Evolutionary conservation across 2,888 invertebrate species (phyloP), one percentile per base, ranked within the genome.

Genomic region (Amblyteles armatorius): DNA sequence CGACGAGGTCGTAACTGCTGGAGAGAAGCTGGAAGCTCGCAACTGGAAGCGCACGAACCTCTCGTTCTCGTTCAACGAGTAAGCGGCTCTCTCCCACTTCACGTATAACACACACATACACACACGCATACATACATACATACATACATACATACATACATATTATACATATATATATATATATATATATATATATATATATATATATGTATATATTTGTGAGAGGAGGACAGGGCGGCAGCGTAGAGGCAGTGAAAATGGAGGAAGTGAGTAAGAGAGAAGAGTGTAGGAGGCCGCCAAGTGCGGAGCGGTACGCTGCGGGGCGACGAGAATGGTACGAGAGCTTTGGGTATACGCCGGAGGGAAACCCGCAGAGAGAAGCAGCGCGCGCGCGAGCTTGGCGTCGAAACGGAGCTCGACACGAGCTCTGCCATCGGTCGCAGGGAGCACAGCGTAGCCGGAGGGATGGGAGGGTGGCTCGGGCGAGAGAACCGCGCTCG

Each of bases 401-500:
- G 84, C 84, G 82, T 84, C 81, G 84, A 84, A 84, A 84, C 81
- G 81, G 81, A 81, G 81, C 81, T 78, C 84, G 81, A 81, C 84
- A 60, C 74, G 82, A 79, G 65, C 82, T 63, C 29, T 79, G 74
- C 78, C 76, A 79, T 84, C 69, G 82, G 71, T 78, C 71, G 50
- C 68, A 79, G 74, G 26, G 63, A 48, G 36, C 63, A 78, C 55
- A 40, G 69, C 50, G 16, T 60, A 52, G 72, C 22, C 67, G 77
- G 19, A 78, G 73, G 81, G 81, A 78, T 78, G 84, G 73, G 84
- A 84, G 84, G 80, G 77, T 81, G 80, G 84, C 76, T 77, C 13
- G 68, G 78, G 77, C 80, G 83, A 78, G 84, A 81, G 84, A 81
- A 84, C 80, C 60, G 72, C 65, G 67, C 63, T 63, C 9, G 29